Evolutionary conservation across 2,888 invertebrate species (phyloP), one percentile per base, ranked within the genome.

Genomic region (Blera fallax): DNA sequence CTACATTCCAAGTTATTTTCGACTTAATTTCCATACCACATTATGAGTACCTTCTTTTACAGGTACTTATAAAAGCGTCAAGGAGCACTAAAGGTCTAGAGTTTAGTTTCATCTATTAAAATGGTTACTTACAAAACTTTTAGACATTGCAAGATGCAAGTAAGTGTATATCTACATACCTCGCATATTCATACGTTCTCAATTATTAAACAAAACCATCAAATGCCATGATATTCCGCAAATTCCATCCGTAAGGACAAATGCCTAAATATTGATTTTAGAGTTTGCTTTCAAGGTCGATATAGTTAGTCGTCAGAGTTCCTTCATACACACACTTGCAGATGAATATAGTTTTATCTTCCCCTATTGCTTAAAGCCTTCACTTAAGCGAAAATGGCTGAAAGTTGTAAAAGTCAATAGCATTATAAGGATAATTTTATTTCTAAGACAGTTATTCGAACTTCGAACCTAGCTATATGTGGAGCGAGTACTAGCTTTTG

Each of bases 361-460:
- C n/a, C n/a, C n/a, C n/a, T n/a, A n/a, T n/a, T n/a, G 14, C 50
- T 52, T 52, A 14, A 8, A 3, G 50, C 2, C n/a, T n/a, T 50
- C n/a, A 5, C n/a, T 27, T 58, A 7, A 3, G 7, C 21, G 21
- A 48, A 48, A 48, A 48, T 48, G 48, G 0, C 21, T 21, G 21
- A 40, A 40, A 40, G 40, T 40, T 40, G 6, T 40, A 56, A 32
- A 32, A 29, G 32, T 16, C 10, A 18, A 37, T 11, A 21, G 21
- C 21, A n/a, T 34, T 37, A 58, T 37, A 58, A 58, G 58, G 18
- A 24, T 16, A 27, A 40, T 43, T 69, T 69, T 43, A 69, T 16
- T 56, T 40, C 43, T 43, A 56, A 16, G 32, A 7, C 32, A 4
- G 16, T 32, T 48, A 32, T 4, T 7, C 48, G 27, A 43, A 62